Base-by-base conservation (phyloP, 2,797 vertebrate species). In the Heterohyrax brucei region DNA sequence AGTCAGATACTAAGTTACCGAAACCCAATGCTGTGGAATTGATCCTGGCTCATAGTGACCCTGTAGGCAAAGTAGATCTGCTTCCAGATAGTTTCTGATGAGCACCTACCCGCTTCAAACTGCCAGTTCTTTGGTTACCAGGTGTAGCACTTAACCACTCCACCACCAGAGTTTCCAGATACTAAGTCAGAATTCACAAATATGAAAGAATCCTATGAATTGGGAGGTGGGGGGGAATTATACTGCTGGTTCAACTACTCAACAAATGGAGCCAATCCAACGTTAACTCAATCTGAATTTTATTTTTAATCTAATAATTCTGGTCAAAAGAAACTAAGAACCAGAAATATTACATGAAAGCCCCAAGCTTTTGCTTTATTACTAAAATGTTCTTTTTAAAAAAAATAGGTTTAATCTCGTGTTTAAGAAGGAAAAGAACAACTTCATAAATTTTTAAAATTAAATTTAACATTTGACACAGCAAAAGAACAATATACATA, bases 271-370 rank as follows among this genome's bases (percentile, higher is more conserved):
- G 19, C 22, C 10, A 77, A 59, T 66, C 68, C 80, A 30, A 79
- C 80, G 16, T 91, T 87, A 92, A 87, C 13, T 72, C 39, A 82
- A 50, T 26, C 77, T 68, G 76, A 78, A 87, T 22, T 77, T 50
- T 50, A 3, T 62, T 95, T 79, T 18, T 70, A 26, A 70, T 22
- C 0, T 0, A 80, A 5, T 30, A 53, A 28, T 30, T 50, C n/a
- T 79, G 8, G 33, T 62, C 94, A 87, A 92, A 19, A 92, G 30
- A 96, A 95, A 95, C 21, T 33, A 19, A 91, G 21, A 96, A 79
- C 24, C 64, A 5, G 48, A 93, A 92, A 94, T 85, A 33, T 30
- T 78, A 66, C 10, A 84, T 7, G 0, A 19, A 62, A 83, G 77
- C 5, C 62, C 92, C 30, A 93, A 93, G 22, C 3, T 92, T 93